A percentile compares a stretch with the other conserved stretches of the same genome.
These are phyloP conservation scores for Pseudomyrmex pallidus DNA, from an alignment of 1,140 invertebrate genomes.

Conservation along the genomic window DNA sequence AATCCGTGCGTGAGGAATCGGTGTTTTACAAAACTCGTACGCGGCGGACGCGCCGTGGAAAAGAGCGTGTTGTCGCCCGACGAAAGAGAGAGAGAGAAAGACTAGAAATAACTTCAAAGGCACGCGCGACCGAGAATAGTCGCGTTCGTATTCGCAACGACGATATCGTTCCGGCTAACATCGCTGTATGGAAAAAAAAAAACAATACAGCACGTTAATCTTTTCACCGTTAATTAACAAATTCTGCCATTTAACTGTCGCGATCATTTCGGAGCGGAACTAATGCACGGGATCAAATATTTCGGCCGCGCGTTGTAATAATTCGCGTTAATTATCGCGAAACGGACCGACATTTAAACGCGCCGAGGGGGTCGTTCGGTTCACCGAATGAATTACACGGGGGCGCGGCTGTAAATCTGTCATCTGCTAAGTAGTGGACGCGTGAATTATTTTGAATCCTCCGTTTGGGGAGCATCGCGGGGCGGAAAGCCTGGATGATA, in stretches of 20 bases:
- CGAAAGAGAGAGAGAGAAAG: too few species aligned
- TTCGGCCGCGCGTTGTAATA: not conserved
- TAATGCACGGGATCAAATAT: not conserved
- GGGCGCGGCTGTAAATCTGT: too few species aligned
- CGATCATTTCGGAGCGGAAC: not conserved
- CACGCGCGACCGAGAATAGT: conserved; percentile 53
- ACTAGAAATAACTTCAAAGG: conserved; percentile 57
- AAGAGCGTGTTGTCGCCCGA: conserved; percentile 39
- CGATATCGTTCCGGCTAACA: not conserved
- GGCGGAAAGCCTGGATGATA: too few species aligned
- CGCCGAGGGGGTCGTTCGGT: too few species aligned
- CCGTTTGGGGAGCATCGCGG: too few species aligned
- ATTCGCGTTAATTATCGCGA: too few species aligned
- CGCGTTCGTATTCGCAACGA: conserved; percentile 36
- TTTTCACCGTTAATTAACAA: conserved; percentile 22
- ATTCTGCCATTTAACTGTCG: too few species aligned
- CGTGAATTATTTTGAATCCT: too few species aligned
- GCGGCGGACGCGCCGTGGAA: conserved; percentile 20
- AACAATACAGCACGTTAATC: conserved; percentile 9
- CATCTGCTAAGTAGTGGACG: too few species aligned
- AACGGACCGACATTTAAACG: too few species aligned
- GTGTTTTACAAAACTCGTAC: conserved; percentile 49
- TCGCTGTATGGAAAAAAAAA: not conserved
- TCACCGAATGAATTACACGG: too few species aligned
- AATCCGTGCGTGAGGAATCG: not conserved